Base-by-base conservation (phyloP, 2,888 invertebrate genomes). In the Oligia strigilis region DNA sequence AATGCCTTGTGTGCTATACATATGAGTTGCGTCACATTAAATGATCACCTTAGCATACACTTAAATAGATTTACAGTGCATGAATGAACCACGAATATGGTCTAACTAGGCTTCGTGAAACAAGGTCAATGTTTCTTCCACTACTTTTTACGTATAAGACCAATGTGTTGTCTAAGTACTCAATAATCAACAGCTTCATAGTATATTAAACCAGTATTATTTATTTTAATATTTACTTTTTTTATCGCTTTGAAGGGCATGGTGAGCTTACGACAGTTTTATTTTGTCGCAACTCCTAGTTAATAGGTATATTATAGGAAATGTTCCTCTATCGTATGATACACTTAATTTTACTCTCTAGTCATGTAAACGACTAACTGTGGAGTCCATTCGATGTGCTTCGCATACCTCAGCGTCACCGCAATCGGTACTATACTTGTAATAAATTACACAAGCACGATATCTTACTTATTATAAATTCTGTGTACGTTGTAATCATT, bases 331-430 rank as follows among this genome's bases (percentile, higher is more conserved):
- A 67, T 78, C 52, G 49, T 80, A 67, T 23, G 64, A 65, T 67
- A 72, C 52, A 77, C 72, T 81, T 87, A 77, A 77, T 81, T 81
- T 78, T 77, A 86, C 46, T 86, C 55, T 88, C 88, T 88, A 88
- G 90, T 88, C 90, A 89, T 77, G 73, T 82, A 77, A 71, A 76
- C 79, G 80, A 81, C 87, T 80, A 81, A 80, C 67, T 69, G 75
- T 78, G 62, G 58, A 77, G 67, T 52, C 49, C 64, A 69, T 29
- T 46, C n/a, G 43, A 74, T 86, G 78, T 77, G 76, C 75, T 89
- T 72, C 36, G 77, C 78, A 78, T 86, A 80, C 52, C 58, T 49
- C 60, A 76, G 62, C n/a, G 46, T 40, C 70, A 79, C 71, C 69
- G 67, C 71, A 79, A 85, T 78, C 58, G 55, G 43, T 67, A 76